Evolutionary conservation across 2,113 vertebrate genomes (phyloP), one percentile per base, ranked within the genome.

Genomic region (Beaufortia kweichowensis): DNA sequence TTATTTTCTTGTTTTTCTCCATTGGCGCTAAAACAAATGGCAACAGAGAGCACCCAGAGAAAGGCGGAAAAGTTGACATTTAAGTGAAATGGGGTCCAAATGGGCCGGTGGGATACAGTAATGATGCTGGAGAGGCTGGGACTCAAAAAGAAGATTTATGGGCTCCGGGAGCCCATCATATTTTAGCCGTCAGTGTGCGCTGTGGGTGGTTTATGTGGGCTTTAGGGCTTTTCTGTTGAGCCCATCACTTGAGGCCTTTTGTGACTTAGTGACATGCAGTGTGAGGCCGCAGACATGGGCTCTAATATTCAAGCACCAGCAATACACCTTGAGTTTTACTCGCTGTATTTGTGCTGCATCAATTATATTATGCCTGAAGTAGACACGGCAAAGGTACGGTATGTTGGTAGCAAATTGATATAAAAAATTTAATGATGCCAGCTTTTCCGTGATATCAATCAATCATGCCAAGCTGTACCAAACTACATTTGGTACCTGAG

Each of bases 61-160:
- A 56, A 76, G 85, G 75, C 83, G 81, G 85, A 89, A 88, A 88
- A 90, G 86, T 88, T 93, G 90, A 92, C 91, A 92, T 93, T 92
- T 92, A 91, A 87, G 89, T 91, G 89, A 90, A 90, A 91, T 89
- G 89, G 88, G 88, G 85, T 86, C 88, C 85, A 90, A 91, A 89
- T 83, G 85, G 90, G 87, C 89, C 85, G 79, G 84, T 63, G 89
- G 89, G 90, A 91, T 81, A 84, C 84, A 78, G 89, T 89, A 91
- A 92, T 84, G 86, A 91, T 86, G 88, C 85, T 84, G 87, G 86
- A 82, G 86, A 90, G 87, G 87, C 83, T 60, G 81, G 81, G 82
- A 84, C 87, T 90, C 86, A 86, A 89, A 91, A 90, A 87, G 81
- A 90, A 91, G 91, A 93, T 93, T 92, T 88, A 93, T 88, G 88